Conservation (phyloP, 2,113 vertebrate genomes). For the Neotragus pygmaeus region DNA sequence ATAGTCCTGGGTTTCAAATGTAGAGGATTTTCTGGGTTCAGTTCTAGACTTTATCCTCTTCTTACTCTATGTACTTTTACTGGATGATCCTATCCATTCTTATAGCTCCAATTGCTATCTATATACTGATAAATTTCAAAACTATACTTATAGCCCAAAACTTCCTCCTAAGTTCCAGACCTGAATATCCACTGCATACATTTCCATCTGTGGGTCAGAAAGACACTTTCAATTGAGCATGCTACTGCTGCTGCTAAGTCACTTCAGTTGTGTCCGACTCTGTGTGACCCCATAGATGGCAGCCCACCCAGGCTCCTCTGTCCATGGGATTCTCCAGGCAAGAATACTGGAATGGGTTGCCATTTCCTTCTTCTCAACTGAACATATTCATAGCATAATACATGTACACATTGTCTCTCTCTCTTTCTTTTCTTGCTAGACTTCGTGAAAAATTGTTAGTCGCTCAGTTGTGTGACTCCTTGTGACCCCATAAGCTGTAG, state of each 20-base stretch:
- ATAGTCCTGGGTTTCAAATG: background rate
- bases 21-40: background rate
- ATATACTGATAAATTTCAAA: background rate
- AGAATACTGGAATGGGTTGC: background rate
- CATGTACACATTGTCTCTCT: background rate
- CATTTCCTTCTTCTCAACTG: background rate
- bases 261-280: too few species aligned
- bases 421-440: background rate
- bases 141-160: background rate
- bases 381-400: background rate
- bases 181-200: background rate
- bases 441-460: background rate
- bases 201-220: background rate
- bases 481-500: background rate
- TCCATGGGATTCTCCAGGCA: background rate
- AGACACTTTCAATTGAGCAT: background rate
- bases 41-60: background rate
- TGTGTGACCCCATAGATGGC: too few species aligned
- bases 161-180: background rate
- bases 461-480: background rate
- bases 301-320: background rate
- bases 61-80: background rate
- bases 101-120: background rate
- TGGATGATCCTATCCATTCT: background rate
- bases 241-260: too few species aligned